Percentiles rank a stretch among this genome's conserved stretches.
Conservation (phyloP, 2,113 vertebrate genomes). For the Gasterosteus nipponicus region DNA sequence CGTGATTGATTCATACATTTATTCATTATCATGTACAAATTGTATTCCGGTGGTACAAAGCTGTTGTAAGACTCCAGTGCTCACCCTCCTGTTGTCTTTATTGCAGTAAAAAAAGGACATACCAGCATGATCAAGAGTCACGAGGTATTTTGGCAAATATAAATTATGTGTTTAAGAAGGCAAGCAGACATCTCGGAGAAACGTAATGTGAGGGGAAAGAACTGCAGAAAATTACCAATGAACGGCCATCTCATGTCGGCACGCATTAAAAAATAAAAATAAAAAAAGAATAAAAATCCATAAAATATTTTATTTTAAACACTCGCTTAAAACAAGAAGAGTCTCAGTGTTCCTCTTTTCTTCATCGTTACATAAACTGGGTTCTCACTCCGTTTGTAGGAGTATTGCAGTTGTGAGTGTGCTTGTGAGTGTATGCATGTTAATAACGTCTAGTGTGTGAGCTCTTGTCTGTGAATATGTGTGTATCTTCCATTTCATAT, state of each 20-base stretch:
- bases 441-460: slow-evolving; percentile 39
- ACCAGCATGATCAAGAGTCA: slow-evolving; percentile 76
- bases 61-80: slow-evolving; percentile 77
- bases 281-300: slow-evolving; percentile 93
- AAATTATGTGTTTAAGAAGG: slow-evolving; percentile 78
- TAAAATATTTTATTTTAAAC: slow-evolving; percentile 97
- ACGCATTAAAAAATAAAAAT: slow-evolving; percentile 77
- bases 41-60: slow-evolving; percentile 79
- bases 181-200: slow-evolving; percentile 71
- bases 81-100: slow-evolving; percentile 74
- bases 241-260: slow-evolving; percentile 75
- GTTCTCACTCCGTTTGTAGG: slow-evolving; percentile 47
- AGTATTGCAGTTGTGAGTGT: slow-evolving; percentile 40
- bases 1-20: slow-evolving; percentile 76
- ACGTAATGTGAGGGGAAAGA: slow-evolving; percentile 58
- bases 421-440: slow-evolving; percentile 26
- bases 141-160: slow-evolving; percentile 81
- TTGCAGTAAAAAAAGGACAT: slow-evolving; percentile 80
- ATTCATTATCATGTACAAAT: slow-evolving; percentile 80
- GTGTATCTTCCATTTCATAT: slow-evolving; percentile 45
- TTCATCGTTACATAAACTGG: slow-evolving; percentile 50
- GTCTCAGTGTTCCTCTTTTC: slow-evolving; percentile 59
- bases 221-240: slow-evolving; percentile 80
- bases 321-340: slow-evolving; percentile 88
- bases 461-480: slow-evolving; percentile 33